Base-by-base conservation (phyloP, 2,888 invertebrate genomes). In the Frankliniella intonsa region DNA sequence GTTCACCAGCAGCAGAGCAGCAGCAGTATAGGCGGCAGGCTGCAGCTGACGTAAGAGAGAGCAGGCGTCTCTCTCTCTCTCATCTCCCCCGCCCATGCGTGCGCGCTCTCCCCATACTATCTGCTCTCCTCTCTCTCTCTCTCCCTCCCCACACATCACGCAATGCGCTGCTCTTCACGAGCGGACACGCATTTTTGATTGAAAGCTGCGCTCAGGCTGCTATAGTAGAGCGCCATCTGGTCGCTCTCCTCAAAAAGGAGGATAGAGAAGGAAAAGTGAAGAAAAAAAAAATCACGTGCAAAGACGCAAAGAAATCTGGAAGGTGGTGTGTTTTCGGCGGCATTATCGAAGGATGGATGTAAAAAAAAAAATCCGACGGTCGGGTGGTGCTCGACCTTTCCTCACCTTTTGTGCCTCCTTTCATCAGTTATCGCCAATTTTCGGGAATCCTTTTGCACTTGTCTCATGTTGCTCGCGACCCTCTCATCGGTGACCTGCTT, bases 221-320 rank as follows among this genome's bases (percentile, higher is more conserved):
- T n/a, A 76, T 22, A 25, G 69, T 22, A 25, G 12, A 76, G 69
- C 69, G 69, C 69, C 69, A 76, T 76, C 69, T 76, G 69, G 69
- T 25, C 69, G 38, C 38, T 62, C 62, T 76, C 69, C 22, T 55
- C 22, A 76, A 76, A 25, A 25, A 76, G 10, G 69, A 76, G 69
- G 25, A 76, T n/a, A 69, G 55, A 55, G 55, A 55, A 8, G 55
- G 55, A 55, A 55, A 17, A 55, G 62, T 19, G n/a, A 14, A 55
- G 62, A 82, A 65, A 82, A 62, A 80, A 80, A 62, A 82, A 80
- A 25, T 62, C 62, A 19, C 50, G 81, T 19, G 81, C 55, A 51
- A 62, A 51, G 81, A 81, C 62, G 62, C 22, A 76, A 76, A 76
- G 69, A 25, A 76, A 76, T 25, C 69, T 62, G 62, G 62, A n/a